Conservation (phyloP, 2,797 vertebrate species). For the Gymnodraco acuticeps region DNA sequence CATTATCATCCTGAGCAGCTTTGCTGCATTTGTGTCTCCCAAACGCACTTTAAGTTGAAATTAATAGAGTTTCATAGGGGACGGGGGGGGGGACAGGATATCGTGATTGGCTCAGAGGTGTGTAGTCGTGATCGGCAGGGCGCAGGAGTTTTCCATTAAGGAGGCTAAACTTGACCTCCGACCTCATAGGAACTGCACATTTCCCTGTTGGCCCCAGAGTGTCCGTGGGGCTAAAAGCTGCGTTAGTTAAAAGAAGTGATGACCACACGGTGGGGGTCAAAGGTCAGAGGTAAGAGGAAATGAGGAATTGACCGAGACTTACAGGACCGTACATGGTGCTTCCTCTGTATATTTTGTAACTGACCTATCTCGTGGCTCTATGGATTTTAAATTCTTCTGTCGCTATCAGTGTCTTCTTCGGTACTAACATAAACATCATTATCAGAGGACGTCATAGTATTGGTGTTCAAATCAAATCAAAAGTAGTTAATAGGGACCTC, state of each 20-base stretch:
- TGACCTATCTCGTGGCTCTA: neutral
- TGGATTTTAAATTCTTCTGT: neutral
- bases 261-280: slow-evolving; percentile 44
- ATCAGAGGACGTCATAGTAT: neutral
- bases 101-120: slow-evolving; percentile 37
- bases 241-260: slow-evolving; percentile 33
- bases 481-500: neutral
- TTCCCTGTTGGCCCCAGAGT: slow-evolving; percentile 29
- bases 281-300: slow-evolving; percentile 58
- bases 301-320: slow-evolving; percentile 39
- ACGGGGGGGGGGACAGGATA: neutral
- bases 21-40: slow-evolving; percentile 42
- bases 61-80: slow-evolving; percentile 45
- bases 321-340: slow-evolving; percentile 20
- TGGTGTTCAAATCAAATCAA: neutral
- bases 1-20: slow-evolving; percentile 57
- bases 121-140: slow-evolving; percentile 50
- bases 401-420: neutral
- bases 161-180: slow-evolving; percentile 59
- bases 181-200: slow-evolving; percentile 58
- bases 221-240: slow-evolving; percentile 43
- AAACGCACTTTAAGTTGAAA: slow-evolving; percentile 49
- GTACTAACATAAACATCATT: neutral
- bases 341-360: slow-evolving; percentile 19
- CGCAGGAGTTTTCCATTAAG: slow-evolving; percentile 58